These are phyloP conservation scores for Sorex araneus DNA, from an alignment of 2,113 vertebrate species.

Conservation along the genomic window DNA sequence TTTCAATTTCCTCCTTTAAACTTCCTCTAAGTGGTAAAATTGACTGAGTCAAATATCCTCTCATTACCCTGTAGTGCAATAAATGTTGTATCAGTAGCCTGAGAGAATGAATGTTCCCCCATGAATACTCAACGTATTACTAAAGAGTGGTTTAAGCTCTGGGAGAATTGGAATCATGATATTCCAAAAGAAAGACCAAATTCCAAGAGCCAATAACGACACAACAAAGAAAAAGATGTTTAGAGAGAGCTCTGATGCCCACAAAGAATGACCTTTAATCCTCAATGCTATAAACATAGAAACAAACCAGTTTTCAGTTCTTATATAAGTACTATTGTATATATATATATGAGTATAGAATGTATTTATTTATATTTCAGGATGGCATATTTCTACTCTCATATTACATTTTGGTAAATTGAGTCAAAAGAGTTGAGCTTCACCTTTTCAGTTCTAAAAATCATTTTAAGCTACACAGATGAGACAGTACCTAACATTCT, in stretches of 20 bases:
- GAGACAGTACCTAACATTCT: background rate
- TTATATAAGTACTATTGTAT: background rate
- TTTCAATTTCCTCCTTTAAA: slow-evolving; percentile 52
- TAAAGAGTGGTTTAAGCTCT: background rate
- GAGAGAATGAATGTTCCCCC: background rate
- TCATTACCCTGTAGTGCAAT: background rate
- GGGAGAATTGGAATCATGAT: background rate
- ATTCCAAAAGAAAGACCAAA: background rate
- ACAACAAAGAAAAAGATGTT: background rate
- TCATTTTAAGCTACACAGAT: background rate
- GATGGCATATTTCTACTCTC: background rate
- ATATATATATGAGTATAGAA: background rate
- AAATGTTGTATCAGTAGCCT: background rate
- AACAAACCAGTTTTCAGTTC: background rate
- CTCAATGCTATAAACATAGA: slow-evolving; percentile 17
- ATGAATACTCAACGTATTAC: background rate
- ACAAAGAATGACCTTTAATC: background rate
- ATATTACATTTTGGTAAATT: background rate
- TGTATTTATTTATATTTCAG: background rate
- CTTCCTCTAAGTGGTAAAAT: slow-evolving; percentile 23
- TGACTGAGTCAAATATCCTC: background rate
- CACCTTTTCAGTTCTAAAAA: slow-evolving; percentile 36
- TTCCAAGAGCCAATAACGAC: background rate
- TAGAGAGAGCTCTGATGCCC: background rate
- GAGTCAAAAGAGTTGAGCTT: background rate